Evolutionary conservation across 2,113 vertebrate genomes (phyloP).

Genomic region (Machaerirhynchus nigripectus): DNA sequence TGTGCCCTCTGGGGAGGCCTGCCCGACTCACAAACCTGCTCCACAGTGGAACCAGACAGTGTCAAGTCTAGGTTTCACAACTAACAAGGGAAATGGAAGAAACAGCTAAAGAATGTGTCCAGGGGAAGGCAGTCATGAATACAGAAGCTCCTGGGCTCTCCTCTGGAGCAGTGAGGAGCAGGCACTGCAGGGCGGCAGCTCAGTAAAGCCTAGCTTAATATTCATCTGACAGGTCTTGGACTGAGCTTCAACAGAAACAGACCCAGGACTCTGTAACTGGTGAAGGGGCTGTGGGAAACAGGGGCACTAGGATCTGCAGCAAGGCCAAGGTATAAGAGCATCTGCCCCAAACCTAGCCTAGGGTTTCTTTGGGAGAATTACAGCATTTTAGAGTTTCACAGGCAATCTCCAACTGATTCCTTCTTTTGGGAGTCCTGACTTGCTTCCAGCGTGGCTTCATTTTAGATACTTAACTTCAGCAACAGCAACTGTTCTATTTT

Average conservation of each 20-base stretch:
- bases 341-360: not conserved
- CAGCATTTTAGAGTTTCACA: not conserved
- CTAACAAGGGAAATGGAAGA: not conserved
- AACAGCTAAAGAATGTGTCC: not conserved
- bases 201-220: not conserved
- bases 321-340: not conserved
- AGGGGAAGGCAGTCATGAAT: not conserved
- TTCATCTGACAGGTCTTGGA: not conserved
- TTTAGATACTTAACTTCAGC: not conserved
- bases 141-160: not conserved
- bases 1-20: fast-evolving
- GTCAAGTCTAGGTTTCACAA: not conserved
- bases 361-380: not conserved
- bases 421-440: not conserved
- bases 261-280: not conserved
- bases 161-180: not conserved
- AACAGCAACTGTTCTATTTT: constrained; percentile 28
- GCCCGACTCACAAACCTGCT: not conserved
- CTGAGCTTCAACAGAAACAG: not conserved
- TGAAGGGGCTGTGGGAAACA: not conserved
- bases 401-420: not conserved
- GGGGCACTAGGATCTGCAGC: not conserved
- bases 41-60: not conserved
- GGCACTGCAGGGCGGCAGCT: not conserved
- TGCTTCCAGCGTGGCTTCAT: not conserved